Conservation (phyloP, 2,797 vertebrate species). For the Acanthurus tractus region DNA sequence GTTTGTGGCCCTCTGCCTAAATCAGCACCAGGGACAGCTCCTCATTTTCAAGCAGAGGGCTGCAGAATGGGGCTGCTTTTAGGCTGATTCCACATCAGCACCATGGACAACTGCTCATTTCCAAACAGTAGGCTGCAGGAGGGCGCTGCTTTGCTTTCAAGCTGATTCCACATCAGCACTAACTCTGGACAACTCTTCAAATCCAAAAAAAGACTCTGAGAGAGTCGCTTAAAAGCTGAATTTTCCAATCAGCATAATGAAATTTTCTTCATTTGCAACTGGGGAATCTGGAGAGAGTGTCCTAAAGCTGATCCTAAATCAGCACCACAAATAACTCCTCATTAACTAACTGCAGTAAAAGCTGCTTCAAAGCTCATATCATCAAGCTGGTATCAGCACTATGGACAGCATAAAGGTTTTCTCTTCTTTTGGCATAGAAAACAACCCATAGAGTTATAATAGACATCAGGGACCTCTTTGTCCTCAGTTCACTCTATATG, state of each 20-base stretch:
- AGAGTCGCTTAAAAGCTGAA: not conserved
- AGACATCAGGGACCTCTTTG: conserved; percentile 18
- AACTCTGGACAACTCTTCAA: not conserved
- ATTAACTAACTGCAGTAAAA: too few species aligned
- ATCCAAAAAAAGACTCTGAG: too few species aligned
- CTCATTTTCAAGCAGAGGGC: not conserved
- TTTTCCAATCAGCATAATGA: conserved; percentile 33
- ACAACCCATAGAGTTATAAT: not conserved
- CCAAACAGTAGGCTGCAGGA: not conserved
- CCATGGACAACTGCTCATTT: conserved; percentile 32
- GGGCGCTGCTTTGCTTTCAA: conserved; percentile 36
- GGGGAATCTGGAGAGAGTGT: conserved; percentile 2
- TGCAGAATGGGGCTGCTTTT: not conserved
- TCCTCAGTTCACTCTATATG: conserved; percentile 6
- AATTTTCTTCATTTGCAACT: conserved; percentile 15
- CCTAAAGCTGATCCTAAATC: conserved; percentile 47
- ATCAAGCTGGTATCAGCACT: too few species aligned
- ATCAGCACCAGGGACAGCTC: conserved; percentile 25
- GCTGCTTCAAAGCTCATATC: too few species aligned
- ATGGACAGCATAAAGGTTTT: too few species aligned
- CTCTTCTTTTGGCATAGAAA: too few species aligned
- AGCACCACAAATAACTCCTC: not conserved
- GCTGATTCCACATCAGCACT: conserved; percentile 31
- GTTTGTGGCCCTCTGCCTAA: conserved; percentile 20
- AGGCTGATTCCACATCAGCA: conserved; percentile 32